Evolutionary conservation across 1,140 invertebrate species (phyloP).

Genomic region (Diprion similis): DNA sequence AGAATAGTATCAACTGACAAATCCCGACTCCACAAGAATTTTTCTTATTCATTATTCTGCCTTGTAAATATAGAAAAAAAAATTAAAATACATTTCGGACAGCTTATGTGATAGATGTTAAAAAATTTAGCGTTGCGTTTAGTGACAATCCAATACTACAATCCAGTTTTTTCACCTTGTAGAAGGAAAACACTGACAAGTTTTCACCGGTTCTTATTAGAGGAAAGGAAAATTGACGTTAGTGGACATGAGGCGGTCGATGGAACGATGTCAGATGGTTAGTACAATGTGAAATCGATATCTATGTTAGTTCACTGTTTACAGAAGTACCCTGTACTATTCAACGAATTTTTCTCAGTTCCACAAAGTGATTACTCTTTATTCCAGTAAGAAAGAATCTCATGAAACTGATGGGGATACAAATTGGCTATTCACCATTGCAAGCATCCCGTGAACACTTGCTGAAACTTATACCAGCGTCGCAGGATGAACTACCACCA

Average conservation of each 20-base stretch:
- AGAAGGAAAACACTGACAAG: conserved; percentile 3
- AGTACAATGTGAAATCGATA: not conserved
- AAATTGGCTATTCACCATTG: conserved; percentile 37
- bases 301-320: not conserved
- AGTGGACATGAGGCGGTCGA: not conserved
- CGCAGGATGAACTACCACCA: conserved; percentile 55
- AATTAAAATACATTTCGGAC: too few relatives aligned
- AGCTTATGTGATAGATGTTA: not conserved
- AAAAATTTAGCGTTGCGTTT: not conserved
- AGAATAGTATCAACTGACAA: too few relatives aligned
- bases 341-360: not conserved
- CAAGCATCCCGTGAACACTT: conserved; percentile 38
- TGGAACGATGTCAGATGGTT: not conserved
- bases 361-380: not conserved
- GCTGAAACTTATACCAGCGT: conserved; percentile 40
- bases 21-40: too few relatives aligned
- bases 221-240: not conserved
- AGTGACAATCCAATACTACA: not conserved
- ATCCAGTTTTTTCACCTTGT: not conserved
- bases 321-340: not conserved
- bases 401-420: conserved; percentile 39
- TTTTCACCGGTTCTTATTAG: conserved; percentile 5
- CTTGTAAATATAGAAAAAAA: not conserved
- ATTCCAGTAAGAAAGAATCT: conserved; percentile 38
- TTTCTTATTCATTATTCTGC: not conserved